Base-by-base conservation (phyloP, 2,888 invertebrate genomes). In the Epinotia bilunana region DNA sequence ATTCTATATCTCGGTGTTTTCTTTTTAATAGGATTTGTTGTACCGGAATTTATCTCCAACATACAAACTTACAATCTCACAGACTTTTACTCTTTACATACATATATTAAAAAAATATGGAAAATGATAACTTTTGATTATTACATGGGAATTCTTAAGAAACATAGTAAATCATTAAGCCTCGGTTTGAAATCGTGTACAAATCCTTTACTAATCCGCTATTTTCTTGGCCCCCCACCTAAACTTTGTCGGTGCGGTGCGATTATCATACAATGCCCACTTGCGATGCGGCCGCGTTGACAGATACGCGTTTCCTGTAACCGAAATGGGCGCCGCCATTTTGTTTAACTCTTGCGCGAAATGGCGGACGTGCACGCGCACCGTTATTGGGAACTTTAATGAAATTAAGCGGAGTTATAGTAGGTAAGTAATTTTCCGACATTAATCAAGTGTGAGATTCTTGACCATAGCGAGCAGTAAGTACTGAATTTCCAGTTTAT, bases 261-360 rank as follows among this genome's bases (percentile, higher is more conserved):
- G 86, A 94, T 94, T 94, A 93, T 92, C 93, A 94, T 93, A 94
- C 93, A 94, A 94, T 94, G 83, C 86, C 90, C 88, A 90, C 91
- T 93, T 91, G 91, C 88, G 87, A 92, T 92, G 91, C 91, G 83
- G 87, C 87, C 83, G 83, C 86, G 90, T 87, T 92, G 92, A 92
- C 93, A 92, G 92, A 92, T 92, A 92, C 91, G 89, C 91, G 90
- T 91, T 92, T 93, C 93, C 92, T 92, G 88, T 88, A 87, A 88
- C 91, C 91, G 86, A 92, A 93, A 90, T 87, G 88, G 90, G 83
- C 79, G 83, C 85, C 80, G 91, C 93, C 93, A 93, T 93, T 88
- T 93, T 93, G 93, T 90, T 88, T 85, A 83, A 82, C 83, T 81
- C 80, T 80, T 78, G 79, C 87, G 83, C 88, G 86, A 91, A 91